Conservation (phyloP, 2,797 vertebrate genomes). For the Lophotriccus pileatus region DNA sequence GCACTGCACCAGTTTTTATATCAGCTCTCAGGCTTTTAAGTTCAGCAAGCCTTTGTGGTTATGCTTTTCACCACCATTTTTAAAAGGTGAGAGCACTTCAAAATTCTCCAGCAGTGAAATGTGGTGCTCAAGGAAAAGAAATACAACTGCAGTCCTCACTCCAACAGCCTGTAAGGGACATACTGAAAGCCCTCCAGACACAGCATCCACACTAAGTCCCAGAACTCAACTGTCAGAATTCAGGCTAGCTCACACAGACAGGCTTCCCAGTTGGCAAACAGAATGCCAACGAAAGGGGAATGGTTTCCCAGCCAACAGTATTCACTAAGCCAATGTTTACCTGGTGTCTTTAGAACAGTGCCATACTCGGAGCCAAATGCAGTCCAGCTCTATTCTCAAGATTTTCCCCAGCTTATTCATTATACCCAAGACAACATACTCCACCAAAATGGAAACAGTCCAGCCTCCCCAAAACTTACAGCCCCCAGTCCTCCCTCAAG, state of each 20-base stretch:
- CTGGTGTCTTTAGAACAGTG: neutral
- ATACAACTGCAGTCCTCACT: neutral
- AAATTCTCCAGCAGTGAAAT: neutral
- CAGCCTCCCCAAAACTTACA: neutral
- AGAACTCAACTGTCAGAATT: neutral
- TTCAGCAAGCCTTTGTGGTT: neutral
- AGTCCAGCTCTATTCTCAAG: rapidly evolving
- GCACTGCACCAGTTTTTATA: neutral
- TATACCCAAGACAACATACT: neutral
- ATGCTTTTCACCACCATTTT: neutral
- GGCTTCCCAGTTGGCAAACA: neutral
- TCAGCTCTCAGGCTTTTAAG: neutral
- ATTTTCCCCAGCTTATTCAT: neutral
- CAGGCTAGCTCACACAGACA: neutral
- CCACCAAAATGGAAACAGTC: neutral
- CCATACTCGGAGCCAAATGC: neutral
- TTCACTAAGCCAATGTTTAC: neutral
- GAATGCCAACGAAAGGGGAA: neutral
- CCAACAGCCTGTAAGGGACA: neutral
- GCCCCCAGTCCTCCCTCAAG: rapidly evolving
- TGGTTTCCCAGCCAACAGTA: neutral
- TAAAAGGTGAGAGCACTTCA: neutral
- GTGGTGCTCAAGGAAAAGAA: neutral
- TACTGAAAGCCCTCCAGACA: neutral
- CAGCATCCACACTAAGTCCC: neutral